Conservation (phyloP, 2,797 vertebrate species). For the Manis pentadactyla region DNA sequence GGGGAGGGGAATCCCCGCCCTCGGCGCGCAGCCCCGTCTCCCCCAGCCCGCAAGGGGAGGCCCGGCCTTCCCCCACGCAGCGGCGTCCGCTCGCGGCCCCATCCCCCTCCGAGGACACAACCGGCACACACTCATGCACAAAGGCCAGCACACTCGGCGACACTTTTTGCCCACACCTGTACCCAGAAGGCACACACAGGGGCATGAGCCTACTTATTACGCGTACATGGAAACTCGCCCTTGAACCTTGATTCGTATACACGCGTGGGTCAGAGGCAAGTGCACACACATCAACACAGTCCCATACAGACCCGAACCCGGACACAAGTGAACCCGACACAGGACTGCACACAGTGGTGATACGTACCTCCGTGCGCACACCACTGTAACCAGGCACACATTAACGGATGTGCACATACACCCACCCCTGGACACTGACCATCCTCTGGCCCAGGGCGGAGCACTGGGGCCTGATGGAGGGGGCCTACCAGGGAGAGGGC, state of each 20-base stretch:
- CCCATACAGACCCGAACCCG: not conserved
- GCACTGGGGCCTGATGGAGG: not conserved
- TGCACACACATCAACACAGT: not conserved
- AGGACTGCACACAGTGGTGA: not conserved
- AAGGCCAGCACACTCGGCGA: not conserved
- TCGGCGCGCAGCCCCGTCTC: not conserved
- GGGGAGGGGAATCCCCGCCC: constrained; percentile 24
- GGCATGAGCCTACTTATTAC: not conserved
- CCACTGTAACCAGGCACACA: not conserved
- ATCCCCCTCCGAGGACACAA: not conserved
- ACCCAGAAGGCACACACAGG: not conserved
- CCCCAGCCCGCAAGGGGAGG: not conserved
- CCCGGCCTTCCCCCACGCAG: not conserved
- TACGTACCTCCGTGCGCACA: not conserved
- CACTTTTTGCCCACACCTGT: not conserved
- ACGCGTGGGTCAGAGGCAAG: not conserved
- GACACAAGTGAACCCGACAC: not conserved
- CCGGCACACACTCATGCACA: not conserved
- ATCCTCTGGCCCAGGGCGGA: not conserved
- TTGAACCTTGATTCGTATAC: not conserved
- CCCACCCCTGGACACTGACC: not conserved
- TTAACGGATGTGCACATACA: not conserved
- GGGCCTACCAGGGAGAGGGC: not conserved
- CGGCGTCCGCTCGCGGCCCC: not conserved
- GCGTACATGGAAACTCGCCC: not conserved